phyloP scores from a whole-genome alignment of 37 sponge, comb jelly and placozoan genomes.

The Dysidea cf. avara region DNA sequence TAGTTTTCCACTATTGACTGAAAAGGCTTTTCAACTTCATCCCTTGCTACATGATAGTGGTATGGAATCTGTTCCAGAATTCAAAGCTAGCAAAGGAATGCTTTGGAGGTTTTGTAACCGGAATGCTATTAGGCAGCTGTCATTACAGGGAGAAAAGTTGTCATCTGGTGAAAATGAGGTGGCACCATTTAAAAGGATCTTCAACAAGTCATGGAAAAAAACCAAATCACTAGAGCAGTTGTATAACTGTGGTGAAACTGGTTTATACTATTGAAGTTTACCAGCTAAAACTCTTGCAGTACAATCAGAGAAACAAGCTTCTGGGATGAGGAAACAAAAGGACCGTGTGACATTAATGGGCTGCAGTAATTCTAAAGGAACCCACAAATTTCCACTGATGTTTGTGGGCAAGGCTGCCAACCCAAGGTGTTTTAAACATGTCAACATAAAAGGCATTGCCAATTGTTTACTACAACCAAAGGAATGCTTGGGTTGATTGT shows the following conservation, averaged over 20 bases:
- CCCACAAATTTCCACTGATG: conserved; percentile 41
- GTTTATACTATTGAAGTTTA: conserved; percentile 37
- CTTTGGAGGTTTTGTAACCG: conserved; percentile 28
- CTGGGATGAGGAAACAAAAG: too few relatives aligned
- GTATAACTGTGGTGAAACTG: conserved; percentile 64
- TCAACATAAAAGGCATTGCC: too few relatives aligned
- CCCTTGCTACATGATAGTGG: conserved; percentile 13
- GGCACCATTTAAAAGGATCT: too few relatives aligned
- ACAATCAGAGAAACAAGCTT: conserved; percentile 16
- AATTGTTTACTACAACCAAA: too few relatives aligned
- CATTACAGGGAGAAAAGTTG: conserved; percentile 24
- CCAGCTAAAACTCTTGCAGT: conserved; percentile 39
- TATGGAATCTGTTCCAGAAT: conserved; percentile 27
- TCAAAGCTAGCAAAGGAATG: conserved; percentile 5
- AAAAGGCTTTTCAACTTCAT: conserved; percentile 27
- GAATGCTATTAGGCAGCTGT: conserved; percentile 18
- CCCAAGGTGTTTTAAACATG: conserved; percentile 48
- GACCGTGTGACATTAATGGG: too few relatives aligned
- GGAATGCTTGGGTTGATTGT: too few relatives aligned
- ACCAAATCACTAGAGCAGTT: conserved; percentile 29
- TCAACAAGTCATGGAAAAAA: too few relatives aligned
- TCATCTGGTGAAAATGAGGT: conserved; percentile 9
- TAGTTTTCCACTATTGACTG: conserved; percentile 15
- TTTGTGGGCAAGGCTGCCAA: conserved; percentile 47
- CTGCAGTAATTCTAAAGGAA: too few relatives aligned